Evolutionary conservation across 2,888 invertebrate genomes (phyloP), one percentile per base, ranked within the genome.

Genomic region (Laothoe populi): DNA sequence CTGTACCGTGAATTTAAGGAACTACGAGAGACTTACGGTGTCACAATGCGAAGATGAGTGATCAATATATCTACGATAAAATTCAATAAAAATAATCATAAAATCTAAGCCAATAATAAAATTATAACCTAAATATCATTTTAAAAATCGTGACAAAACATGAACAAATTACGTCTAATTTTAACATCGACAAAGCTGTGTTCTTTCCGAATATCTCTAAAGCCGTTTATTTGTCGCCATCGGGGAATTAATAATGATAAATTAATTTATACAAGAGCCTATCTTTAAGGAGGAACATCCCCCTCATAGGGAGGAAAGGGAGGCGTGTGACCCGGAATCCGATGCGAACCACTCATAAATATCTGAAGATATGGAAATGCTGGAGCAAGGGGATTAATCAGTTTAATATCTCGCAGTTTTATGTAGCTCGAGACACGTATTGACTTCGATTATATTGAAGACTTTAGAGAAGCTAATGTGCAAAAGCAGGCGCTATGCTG

Each of bases 261-360:
- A 60, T 46, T 60, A 60, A 60, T 60, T 48, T 38, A 46, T 46
- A 19, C 35, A 49, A 35, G 35, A 26, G 19, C 42, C 21, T 42
- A 40, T 19, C 48, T 38, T 10, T 38, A 7, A 38, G 0, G 44
- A 40, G 64, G 64, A n/a, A 23, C 31, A 0, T 10, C 11, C 19
- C 35, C 53, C 1, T 11, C 11, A 16, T 3, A 8, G 61, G 66
- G 65, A 46, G 59, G 60, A 57, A 26, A 58, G 62, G 46, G 48
- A 63, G 58, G 61, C 70, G 60, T 83, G 86, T 85, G 86, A 81
- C 79, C 76, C 69, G 84, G 74, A 79, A 74, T 71, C 72, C 71
- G 72, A 80, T 75, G 70, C 67, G 67, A 35, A 62, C 65, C 65
- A 53, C 42, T 71, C 68, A 75, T 78, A 70, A 71, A 71, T 64